Base-by-base conservation (phyloP, 1,140 invertebrate species). In the Neuroterus valhalla region DNA sequence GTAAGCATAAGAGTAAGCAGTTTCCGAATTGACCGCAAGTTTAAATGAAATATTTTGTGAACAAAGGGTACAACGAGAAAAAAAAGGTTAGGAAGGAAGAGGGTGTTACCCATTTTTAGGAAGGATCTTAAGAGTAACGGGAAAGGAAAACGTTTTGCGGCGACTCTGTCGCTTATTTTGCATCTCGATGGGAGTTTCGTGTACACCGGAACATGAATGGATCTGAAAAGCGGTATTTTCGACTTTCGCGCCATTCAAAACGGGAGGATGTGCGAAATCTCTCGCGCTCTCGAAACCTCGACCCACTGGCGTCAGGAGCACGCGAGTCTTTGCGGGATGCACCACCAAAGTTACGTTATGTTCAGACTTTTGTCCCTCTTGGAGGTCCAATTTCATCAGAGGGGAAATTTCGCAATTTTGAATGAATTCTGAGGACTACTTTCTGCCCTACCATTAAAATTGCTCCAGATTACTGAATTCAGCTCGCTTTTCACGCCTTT, bases 201-300 rank as follows among this genome's bases (percentile, higher is more conserved):
- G 12, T 6, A 31, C 23, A 62, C 55, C 55, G 55, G 55, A 62
- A 62, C 55, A 62, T 62, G 23, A 62, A 62, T 62, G 55, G n/a
- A 26, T n/a, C 71, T 69, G 46, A 31, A 66, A 21, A 52, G 48
- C 71, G 42, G 66, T 68, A n/a, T n/a, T 43, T 76, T 72, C 50
- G 75, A 78, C 79, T 81, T 81, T 81, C 79, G 75, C 77, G 77
- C 70, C 76, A 78, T 81, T 81, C 76, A 81, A 66, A 31, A 45
- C 43, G 48, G 72, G 77, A 81, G 79, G 79, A 78, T 81, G 75
- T 81, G 69, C 77, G 77, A 81, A 78, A 78, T 81, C 75, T 81
- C 73, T 81, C 79, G 79, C 75, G 75, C 72, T 81, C 79, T 78
- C 73, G 70, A 78, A 81, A 81, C 79, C 79, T 81, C 76, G 79